Evolutionary conservation across 1,140 invertebrate species (phyloP).

Genomic region (Calliopsis andreniformis): DNA sequence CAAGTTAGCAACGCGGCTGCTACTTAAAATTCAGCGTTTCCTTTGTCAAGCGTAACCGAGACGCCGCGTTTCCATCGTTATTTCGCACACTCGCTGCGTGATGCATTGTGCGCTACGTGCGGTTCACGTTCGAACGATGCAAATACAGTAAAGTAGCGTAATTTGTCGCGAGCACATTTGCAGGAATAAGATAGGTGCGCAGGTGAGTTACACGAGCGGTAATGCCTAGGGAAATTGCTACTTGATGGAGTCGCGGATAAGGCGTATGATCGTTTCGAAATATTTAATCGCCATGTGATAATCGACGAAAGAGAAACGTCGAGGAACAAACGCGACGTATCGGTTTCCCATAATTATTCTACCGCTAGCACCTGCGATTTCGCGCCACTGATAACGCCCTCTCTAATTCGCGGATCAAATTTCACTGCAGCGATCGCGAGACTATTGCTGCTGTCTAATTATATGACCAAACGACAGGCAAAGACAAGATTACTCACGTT

Average conservation of each 20-base stretch:
- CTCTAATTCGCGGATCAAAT: conserved; percentile 31
- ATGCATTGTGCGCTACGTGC: too few relatives aligned
- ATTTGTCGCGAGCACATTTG: too few relatives aligned
- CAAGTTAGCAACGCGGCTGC: too few relatives aligned
- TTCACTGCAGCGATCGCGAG: conserved; percentile 22
- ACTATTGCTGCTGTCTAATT: conserved; percentile 19
- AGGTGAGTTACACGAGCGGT: too few relatives aligned
- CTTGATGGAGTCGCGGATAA: not conserved
- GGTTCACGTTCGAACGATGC: too few relatives aligned
- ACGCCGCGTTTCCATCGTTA: too few relatives aligned
- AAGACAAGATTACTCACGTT: conserved; percentile 6
- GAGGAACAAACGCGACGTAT: not conserved
- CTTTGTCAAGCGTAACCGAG: too few relatives aligned
- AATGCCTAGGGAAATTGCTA: conserved; percentile 8
- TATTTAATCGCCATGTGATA: conserved; percentile 11
- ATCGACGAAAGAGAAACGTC: not conserved
- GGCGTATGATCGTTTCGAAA: conserved; percentile 3
- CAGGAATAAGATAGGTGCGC: too few relatives aligned
- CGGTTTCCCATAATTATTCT: conserved; percentile 28
- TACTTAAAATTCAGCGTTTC: too few relatives aligned
- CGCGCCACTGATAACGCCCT: not conserved
- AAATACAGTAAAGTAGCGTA: too few relatives aligned
- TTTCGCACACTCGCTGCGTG: too few relatives aligned
- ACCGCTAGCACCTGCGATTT: conserved; percentile 7
- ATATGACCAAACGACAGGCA: not conserved